Conservation (phyloP, 2,888 invertebrate genomes). For the Sinodicranocentrus sp. region DNA sequence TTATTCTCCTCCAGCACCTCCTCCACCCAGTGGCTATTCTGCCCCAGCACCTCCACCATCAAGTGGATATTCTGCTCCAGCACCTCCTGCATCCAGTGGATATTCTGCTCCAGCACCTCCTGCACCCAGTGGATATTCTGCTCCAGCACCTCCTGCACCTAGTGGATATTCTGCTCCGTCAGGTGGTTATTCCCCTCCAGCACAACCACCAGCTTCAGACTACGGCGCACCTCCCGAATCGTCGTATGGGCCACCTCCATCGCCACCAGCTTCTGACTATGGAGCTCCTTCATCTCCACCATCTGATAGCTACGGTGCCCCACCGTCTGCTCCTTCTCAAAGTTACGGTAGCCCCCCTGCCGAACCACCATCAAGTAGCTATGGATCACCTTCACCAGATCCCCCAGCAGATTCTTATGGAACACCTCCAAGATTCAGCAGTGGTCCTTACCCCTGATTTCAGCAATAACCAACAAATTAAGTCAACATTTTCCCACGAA, state of each 20-base stretch:
- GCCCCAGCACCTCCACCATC: conserved; percentile 23
- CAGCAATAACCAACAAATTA: too few species aligned
- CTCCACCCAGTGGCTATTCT: conserved; percentile 11
- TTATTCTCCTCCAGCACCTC: conserved; percentile 15
- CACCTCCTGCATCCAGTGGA: conserved; percentile 20
- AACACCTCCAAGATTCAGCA: conserved; percentile 31
- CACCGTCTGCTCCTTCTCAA: not conserved
- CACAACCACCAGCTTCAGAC: not conserved
- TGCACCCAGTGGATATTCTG: not conserved
- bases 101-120: not conserved
- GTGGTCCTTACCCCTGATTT: conserved; percentile 30
- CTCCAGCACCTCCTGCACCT: conserved; percentile 6
- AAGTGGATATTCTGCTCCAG: not conserved
- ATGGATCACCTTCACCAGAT: not conserved
- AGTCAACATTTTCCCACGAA: too few species aligned
- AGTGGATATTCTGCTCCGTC: not conserved
- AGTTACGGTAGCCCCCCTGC: not conserved
- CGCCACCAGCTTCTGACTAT: conserved; percentile 7
- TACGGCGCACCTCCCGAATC: not conserved
- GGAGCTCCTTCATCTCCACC: not conserved
- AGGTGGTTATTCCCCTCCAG: not conserved
- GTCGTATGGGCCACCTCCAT: conserved; percentile 9
- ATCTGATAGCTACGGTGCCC: not conserved
- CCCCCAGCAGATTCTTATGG: conserved; percentile 31
- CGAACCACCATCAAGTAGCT: not conserved